These are phyloP conservation scores for Tetranychus piercei DNA, from an alignment of 2,888 invertebrate genomes.

Conservation along the genomic window DNA sequence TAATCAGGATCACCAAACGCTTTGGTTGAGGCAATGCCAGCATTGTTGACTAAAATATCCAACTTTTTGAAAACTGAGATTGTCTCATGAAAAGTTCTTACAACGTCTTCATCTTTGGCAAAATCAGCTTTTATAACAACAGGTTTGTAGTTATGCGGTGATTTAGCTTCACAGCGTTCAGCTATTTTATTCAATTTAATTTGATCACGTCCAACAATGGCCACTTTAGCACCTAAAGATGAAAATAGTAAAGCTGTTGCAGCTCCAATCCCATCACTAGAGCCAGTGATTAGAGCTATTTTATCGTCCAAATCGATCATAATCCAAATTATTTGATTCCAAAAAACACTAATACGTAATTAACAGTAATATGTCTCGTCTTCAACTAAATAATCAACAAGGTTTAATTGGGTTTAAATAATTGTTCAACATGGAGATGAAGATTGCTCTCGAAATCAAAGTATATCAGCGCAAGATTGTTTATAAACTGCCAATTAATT, in stretches of 20 bases:
- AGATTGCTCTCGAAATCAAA: too few species aligned
- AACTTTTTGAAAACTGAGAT: slow-evolving; percentile 11
- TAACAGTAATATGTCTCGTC: too few species aligned
- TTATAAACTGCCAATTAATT: too few species aligned
- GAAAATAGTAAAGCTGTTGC: slow-evolving; percentile 1
- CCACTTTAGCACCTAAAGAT: slow-evolving; percentile 1
- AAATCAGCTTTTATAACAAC: not conserved
- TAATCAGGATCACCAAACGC: not conserved
- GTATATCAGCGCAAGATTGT: too few species aligned
- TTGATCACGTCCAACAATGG: not conserved
- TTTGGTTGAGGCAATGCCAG: not conserved
- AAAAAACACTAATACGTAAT: too few species aligned
- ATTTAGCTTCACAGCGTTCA: not conserved
- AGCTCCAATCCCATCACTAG: slow-evolving; percentile 1
- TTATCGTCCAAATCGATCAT: not conserved
- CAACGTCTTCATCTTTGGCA: not conserved
- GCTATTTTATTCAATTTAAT: not conserved
- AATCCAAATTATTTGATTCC: not conserved
- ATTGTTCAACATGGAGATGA: too few species aligned
- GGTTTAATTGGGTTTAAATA: too few species aligned
- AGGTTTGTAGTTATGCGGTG: not conserved
- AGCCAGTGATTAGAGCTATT: not conserved
- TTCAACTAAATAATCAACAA: too few species aligned
- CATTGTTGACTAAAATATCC: slow-evolving; percentile 18
- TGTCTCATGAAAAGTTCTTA: slow-evolving; percentile 3